These are phyloP conservation scores for Tenodera sinensis DNA, from an alignment of 2,888 invertebrate genomes.

Conservation along the genomic window DNA sequence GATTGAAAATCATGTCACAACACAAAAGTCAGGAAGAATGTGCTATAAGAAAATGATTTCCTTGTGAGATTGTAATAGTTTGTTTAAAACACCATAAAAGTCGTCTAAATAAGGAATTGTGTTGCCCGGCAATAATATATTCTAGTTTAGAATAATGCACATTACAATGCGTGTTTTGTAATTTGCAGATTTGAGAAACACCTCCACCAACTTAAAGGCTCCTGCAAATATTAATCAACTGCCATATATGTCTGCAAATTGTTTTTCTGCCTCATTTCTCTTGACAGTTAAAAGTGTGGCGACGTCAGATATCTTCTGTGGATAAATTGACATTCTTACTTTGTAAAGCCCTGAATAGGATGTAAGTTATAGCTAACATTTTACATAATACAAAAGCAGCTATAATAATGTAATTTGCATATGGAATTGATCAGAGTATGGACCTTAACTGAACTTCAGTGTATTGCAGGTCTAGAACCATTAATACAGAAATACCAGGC, in stretches of 20 bases:
- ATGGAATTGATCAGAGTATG: too few relatives aligned
- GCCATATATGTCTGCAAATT: neutral
- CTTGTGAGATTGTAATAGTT: too few relatives aligned
- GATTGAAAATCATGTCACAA: too few relatives aligned
- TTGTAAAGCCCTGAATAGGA: neutral
- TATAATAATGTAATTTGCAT: too few relatives aligned
- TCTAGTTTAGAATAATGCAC: too few relatives aligned
- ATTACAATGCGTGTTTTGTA: too few relatives aligned
- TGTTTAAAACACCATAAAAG: too few relatives aligned
- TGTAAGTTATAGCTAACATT: neutral
- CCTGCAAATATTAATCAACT: neutral
- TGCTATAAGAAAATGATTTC: too few relatives aligned
- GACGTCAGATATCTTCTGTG: neutral
- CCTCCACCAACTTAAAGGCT: neutral
- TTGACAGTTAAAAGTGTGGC: neutral
- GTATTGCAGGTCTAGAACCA: neutral
- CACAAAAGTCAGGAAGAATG: too few relatives aligned
- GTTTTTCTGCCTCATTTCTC: neutral
- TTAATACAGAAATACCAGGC: neutral
- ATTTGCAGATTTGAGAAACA: neutral
- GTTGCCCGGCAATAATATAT: too few relatives aligned
- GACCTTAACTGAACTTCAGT: neutral
- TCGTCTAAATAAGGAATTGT: too few relatives aligned
- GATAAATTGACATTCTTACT: neutral
- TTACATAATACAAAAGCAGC: neutral